phyloP scores from a whole-genome alignment of 2,113 vertebrate species.

The Nestor notabilis region DNA sequence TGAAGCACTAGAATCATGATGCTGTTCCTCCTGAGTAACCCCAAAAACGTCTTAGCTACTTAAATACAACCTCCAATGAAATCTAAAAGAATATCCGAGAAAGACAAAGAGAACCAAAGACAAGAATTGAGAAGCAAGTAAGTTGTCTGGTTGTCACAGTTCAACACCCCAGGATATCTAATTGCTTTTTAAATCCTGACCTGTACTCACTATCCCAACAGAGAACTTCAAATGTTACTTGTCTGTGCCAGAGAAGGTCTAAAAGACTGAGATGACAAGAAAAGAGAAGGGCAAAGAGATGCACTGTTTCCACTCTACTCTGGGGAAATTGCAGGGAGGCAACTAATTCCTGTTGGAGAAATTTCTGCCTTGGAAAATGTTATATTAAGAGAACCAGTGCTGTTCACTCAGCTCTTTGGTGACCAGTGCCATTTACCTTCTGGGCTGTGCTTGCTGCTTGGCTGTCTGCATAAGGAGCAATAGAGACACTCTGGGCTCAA shows the following conservation, averaged over 20 bases:
- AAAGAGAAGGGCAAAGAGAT: background rate
- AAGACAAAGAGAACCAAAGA: background rate
- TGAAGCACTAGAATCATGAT: slow-evolving; percentile 19
- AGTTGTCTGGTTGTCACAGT: background rate
- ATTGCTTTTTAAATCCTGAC: background rate
- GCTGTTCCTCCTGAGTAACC: slow-evolving; percentile 19
- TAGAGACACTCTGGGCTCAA: background rate
- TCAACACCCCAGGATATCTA: background rate
- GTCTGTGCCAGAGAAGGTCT: background rate
- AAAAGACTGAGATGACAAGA: background rate
- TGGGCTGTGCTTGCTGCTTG: background rate
- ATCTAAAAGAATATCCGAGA: background rate
- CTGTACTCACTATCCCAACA: background rate
- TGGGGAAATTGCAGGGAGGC: background rate
- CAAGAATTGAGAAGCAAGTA: background rate
- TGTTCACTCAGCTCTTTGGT: background rate
- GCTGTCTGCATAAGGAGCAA: background rate
- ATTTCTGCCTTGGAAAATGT: background rate
- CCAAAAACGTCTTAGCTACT: slow-evolving; percentile 26
- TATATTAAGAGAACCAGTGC: background rate
- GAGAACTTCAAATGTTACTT: background rate
- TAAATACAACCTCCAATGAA: background rate
- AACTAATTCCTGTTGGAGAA: background rate
- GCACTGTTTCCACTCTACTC: background rate
- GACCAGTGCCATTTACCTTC: background rate